Evolutionary conservation across 2,797 vertebrate genomes (phyloP).

Genomic region (Semaprochilodus insignis): DNA sequence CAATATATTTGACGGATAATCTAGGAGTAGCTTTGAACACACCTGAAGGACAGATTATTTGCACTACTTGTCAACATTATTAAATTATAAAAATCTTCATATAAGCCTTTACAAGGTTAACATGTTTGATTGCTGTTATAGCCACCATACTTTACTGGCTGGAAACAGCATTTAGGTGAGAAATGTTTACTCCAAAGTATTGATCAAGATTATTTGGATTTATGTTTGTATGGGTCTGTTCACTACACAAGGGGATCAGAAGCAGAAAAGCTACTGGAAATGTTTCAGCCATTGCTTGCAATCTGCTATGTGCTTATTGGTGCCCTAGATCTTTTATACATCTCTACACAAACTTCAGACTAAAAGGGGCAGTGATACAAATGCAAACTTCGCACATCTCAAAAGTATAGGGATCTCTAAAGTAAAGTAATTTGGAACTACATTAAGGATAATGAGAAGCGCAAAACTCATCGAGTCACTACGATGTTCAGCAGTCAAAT

Average conservation of each 20-base stretch:
- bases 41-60: not conserved
- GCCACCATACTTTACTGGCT: not conserved
- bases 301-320: not conserved
- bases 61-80: slow-evolving; percentile 7
- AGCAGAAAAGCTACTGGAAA: not conserved
- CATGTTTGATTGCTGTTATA: not conserved
- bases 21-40: not conserved
- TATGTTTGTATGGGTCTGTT: not conserved
- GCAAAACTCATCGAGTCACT: not conserved
- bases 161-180: not conserved
- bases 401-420: not conserved
- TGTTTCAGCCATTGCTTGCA: too few relatives aligned
- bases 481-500: not conserved
- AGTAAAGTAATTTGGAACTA: slow-evolving; percentile 13
- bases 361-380: slow-evolving; percentile 4
- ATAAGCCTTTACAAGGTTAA: not conserved
- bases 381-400: not conserved
- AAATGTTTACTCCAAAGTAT: not conserved
- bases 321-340: not conserved
- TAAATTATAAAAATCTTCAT: not conserved
- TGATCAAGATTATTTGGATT: not conserved
- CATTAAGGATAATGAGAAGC: not conserved
- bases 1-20: not conserved
- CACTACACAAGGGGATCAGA: not conserved
- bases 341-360: not conserved